Percentiles rank a stretch among this genome's conserved stretches.
Evolutionary conservation across 2,797 vertebrate genomes (phyloP).

Genomic region (Silurus aristotelis): DNA sequence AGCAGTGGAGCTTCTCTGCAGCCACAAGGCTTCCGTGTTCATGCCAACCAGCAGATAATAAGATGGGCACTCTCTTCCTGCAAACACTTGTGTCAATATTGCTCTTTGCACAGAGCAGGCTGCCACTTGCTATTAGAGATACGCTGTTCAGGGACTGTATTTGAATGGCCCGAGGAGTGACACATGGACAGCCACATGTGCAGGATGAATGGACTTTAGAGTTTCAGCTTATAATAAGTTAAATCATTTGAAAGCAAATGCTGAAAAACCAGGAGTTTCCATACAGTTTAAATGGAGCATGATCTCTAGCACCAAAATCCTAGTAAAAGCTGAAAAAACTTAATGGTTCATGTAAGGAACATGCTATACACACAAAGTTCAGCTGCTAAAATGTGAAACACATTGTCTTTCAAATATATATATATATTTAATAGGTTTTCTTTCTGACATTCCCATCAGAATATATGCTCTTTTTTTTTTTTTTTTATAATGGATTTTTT

Average conservation of each 20-base stretch:
- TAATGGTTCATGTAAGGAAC: not conserved
- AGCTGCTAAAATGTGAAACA: not conserved
- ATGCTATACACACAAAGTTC: not conserved
- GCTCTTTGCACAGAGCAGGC: slow-evolving; percentile 70
- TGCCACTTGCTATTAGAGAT: slow-evolving; percentile 72
- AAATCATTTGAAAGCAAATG: slow-evolving; percentile 62
- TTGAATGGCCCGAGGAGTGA: slow-evolving; percentile 60
- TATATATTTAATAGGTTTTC: not conserved
- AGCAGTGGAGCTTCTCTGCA: slow-evolving; percentile 60
- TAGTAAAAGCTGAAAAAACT: slow-evolving; percentile 22
- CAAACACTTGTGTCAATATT: slow-evolving; percentile 80
- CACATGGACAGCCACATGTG: slow-evolving; percentile 63
- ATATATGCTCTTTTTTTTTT: not conserved
- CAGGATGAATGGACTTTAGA: slow-evolving; percentile 53
- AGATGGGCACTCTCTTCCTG: slow-evolving; percentile 67
- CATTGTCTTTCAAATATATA: not conserved
- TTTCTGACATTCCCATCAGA: not conserved
- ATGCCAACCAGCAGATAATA: slow-evolving; percentile 74
- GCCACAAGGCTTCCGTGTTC: slow-evolving; percentile 68
- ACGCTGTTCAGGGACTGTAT: slow-evolving; percentile 67
- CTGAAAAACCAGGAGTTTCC: slow-evolving; percentile 45
- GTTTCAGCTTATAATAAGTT: slow-evolving; percentile 71
- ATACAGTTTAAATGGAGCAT: slow-evolving; percentile 30
- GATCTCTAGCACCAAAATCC: slow-evolving; percentile 22
- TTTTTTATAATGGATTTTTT: not conserved